phyloP scores from a whole-genome alignment of 23 tunicate species.

The Botrylloides violaceus region DNA sequence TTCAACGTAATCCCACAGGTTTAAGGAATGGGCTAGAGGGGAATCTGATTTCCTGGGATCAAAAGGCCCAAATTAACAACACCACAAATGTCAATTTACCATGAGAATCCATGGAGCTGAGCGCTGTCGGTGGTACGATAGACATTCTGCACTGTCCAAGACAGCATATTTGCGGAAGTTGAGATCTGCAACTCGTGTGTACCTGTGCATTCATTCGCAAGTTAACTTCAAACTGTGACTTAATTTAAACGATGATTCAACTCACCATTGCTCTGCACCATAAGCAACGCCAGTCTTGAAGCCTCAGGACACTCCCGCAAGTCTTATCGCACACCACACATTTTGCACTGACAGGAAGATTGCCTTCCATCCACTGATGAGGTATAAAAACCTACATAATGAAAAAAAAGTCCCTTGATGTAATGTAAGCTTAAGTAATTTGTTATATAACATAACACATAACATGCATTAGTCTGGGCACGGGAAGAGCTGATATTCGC shows the following conservation, averaged over 20 bases:
- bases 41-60: no score
- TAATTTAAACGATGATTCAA: not conserved
- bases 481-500: no score
- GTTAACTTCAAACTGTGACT: not conserved
- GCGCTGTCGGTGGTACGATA: conserved; percentile 76
- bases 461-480: no score
- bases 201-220: conserved; percentile 36
- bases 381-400: conserved; percentile 76
- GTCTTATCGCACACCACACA: conserved; percentile 88
- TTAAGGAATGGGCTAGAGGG: no score
- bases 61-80: no score
- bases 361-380: conserved; percentile 99
- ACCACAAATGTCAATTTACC: no score
- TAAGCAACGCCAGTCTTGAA: conserved; percentile 89
- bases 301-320: conserved; percentile 88
- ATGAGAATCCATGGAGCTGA: conserved; percentile 75
- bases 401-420: no score
- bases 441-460: no score
- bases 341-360: conserved; percentile 96
- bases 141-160: conserved; percentile 70
- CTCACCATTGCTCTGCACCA: conserved; percentile 90
- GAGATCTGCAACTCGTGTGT: conserved; percentile 49
- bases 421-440: no score
- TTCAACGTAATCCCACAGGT: no score
- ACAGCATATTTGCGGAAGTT: conserved; percentile 45